Base-by-base conservation (phyloP, 1,140 invertebrate species). In the Drosophila ambigua region DNA sequence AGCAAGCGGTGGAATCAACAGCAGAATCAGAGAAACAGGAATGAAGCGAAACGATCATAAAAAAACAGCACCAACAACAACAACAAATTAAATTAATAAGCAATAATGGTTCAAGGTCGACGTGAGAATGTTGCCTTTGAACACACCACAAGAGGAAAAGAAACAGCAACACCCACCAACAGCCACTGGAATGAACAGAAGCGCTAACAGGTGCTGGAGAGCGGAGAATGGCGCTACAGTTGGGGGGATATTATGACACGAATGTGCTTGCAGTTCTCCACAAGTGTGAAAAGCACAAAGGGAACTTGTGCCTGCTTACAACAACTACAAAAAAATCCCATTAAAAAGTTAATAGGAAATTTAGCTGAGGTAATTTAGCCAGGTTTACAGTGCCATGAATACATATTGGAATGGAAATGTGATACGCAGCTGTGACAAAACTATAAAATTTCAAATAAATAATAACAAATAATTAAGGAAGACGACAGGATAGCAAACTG, bases 91-190 rank as follows among this genome's bases (percentile, higher is more conserved):
- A 67, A 88, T 79, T 79, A 88, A 87, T 88, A 76, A 82, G 71
- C 83, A 79, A 88, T 88, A 88, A 82, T 82, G 82, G 63, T 49
- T 59, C 83, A 87, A 87, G 82, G 82, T 82, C 82, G 76, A 69
- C 59, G 46, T 71, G 69, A 51, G 52, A 78, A 65, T 78, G 85
- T 58, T 54, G 51, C 64, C 64, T 76, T 76, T 79, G 80, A 84
- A 72, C 60, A 69, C 28, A 73, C 8, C 31, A 9, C 0, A 39
- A 39, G 31, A 35, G 31, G 3, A 35, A 35, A 35, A 35, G 61
- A 73, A 52, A 31, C 41, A 62, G 65, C 72, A 74, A 84, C 68
- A 68, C 43, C 31, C 16, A 79, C 64, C 75, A 55, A 74, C 31
- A 11, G 35, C 35, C 35, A 39, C 35, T 39, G 11, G 35, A 39